A percentile compares a stretch with the other conserved stretches of the same genome.
phyloP scores from a whole-genome alignment of 2,113 vertebrate species.

The Lagopus leucura region DNA sequence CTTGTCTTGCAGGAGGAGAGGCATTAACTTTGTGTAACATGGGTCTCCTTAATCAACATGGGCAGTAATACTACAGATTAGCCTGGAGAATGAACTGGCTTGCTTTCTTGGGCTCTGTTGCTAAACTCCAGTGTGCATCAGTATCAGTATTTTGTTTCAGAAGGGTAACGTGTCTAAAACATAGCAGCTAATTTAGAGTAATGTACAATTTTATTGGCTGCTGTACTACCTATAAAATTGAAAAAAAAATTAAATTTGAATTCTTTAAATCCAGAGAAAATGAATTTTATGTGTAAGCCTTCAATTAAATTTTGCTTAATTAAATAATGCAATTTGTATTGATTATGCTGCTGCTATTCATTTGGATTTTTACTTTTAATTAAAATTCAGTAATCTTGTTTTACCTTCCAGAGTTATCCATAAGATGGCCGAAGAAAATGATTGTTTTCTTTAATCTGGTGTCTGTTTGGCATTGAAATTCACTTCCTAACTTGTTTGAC shows the following conservation, averaged over 20 bases:
- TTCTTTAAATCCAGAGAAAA: constrained; percentile 35
- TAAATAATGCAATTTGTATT: constrained; percentile 70
- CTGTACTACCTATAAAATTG: constrained; percentile 26
- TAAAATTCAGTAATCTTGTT: constrained; percentile 55
- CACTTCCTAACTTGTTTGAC: neutral
- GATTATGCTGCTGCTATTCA: constrained; percentile 54
- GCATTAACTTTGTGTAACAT: neutral
- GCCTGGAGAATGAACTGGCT: neutral
- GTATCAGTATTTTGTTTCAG: constrained; percentile 16
- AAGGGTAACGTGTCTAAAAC: constrained; percentile 11
- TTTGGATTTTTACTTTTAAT: constrained; percentile 66
- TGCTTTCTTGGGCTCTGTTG: neutral
- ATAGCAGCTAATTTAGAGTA: constrained; percentile 42
- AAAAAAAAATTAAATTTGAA: constrained; percentile 34
- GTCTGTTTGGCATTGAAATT: neutral
- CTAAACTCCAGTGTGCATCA: neutral
- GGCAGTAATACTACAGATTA: neutral
- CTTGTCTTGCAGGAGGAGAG: neutral
- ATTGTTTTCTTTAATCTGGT: neutral
- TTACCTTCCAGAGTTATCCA: constrained; percentile 57
- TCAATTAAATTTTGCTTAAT: constrained; percentile 66
- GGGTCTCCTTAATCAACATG: neutral
- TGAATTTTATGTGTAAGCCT: constrained; percentile 22
- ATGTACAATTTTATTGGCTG: constrained; percentile 47
- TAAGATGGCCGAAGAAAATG: constrained; percentile 37